Evolutionary conservation across 2,113 vertebrate genomes (phyloP).

Genomic region (Procavia capensis): DNA sequence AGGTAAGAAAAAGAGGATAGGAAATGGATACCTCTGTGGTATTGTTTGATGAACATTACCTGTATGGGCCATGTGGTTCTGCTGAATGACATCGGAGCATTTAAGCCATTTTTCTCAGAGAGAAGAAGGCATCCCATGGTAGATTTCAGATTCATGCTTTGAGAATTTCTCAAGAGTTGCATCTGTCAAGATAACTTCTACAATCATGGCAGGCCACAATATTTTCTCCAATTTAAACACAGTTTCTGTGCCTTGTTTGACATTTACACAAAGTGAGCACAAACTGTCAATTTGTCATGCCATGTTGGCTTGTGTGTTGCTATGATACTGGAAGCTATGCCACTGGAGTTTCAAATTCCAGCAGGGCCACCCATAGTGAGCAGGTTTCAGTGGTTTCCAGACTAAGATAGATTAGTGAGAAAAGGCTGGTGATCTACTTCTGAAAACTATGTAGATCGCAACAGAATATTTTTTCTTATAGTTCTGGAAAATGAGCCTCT

Average conservation of each 20-base stretch:
- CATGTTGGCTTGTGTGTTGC: background rate
- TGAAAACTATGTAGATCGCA: background rate
- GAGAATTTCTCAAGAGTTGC: background rate
- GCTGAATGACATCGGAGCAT: background rate
- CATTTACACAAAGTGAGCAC: background rate
- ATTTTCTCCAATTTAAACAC: too few relatives aligned
- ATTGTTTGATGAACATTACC: fast-evolving
- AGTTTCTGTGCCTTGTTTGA: background rate
- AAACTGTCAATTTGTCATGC: background rate
- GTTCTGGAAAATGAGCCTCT: too few relatives aligned
- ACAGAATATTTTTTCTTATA: background rate
- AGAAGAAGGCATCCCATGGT: background rate
- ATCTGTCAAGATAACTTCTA: background rate
- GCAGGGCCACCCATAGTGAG: background rate
- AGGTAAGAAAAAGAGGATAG: background rate
- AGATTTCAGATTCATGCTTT: too few relatives aligned
- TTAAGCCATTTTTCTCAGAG: background rate
- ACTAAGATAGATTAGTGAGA: background rate
- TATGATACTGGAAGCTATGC: background rate
- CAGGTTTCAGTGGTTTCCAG: background rate
- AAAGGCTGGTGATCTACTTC: background rate
- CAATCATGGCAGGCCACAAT: too few relatives aligned
- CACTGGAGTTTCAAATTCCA: background rate
- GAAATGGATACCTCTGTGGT: fast-evolving
- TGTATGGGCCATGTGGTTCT: fast-evolving